phyloP scores from a whole-genome alignment of 2,797 vertebrate genomes.

The Zenarchopterus dispar region DNA sequence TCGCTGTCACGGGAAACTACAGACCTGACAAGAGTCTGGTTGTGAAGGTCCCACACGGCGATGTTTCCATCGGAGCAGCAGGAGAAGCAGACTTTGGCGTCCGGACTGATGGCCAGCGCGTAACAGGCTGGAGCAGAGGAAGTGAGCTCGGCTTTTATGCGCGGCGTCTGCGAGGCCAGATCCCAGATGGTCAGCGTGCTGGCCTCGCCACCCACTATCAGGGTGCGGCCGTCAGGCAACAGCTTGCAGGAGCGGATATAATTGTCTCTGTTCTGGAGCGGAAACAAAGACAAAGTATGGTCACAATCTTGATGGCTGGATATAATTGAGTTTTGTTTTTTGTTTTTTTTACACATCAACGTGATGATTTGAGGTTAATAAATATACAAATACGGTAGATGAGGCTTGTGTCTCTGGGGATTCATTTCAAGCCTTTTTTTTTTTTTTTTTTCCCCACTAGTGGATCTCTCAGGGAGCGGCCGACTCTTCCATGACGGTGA shows the following conservation, averaged over 20 bases:
- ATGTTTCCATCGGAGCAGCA: slow-evolving; percentile 98
- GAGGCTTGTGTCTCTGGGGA: not conserved
- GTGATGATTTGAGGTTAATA: not conserved
- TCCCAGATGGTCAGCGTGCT: slow-evolving; percentile 98
- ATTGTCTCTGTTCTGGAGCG: slow-evolving; percentile 92
- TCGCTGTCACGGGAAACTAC: slow-evolving; percentile 23
- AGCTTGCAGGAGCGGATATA: slow-evolving; percentile 99
- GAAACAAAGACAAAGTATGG: fast-evolving
- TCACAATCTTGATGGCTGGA: not conserved
- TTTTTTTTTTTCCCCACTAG: no score
- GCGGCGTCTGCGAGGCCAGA: slow-evolving; percentile 93
- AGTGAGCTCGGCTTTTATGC: slow-evolving; percentile 95
- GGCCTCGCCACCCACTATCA: slow-evolving; percentile 95
- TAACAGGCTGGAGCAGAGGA: slow-evolving; percentile 96
- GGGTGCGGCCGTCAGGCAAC: slow-evolving; percentile 93
- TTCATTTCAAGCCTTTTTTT: slow-evolving; percentile 13
- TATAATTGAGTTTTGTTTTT: not conserved
- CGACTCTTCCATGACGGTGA: slow-evolving; percentile 37
- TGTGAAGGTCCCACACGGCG: slow-evolving; percentile 96
- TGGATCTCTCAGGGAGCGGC: slow-evolving; percentile 22
- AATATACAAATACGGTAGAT: not conserved
- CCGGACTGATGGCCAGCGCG: slow-evolving; percentile 94
- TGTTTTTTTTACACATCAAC: not conserved
- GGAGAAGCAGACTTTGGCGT: slow-evolving; percentile 98
- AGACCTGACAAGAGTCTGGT: slow-evolving; percentile 95